phyloP scores from a whole-genome alignment of 2,888 invertebrate genomes.

The Tipula vernalis region DNA sequence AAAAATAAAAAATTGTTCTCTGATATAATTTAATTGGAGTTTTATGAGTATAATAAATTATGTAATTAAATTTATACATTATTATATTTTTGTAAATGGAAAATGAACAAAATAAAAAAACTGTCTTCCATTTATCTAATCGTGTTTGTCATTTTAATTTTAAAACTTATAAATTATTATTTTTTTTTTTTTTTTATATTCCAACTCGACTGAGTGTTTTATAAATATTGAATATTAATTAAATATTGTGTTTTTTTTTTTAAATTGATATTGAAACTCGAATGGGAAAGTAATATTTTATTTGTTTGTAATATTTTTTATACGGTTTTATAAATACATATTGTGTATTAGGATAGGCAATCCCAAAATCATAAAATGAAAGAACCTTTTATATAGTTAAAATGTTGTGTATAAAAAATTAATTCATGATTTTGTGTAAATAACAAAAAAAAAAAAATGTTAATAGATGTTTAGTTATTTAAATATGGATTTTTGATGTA shows the following conservation, averaged over 20 bases:
- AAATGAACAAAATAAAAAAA: neutral
- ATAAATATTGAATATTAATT: neutral
- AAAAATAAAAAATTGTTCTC: neutral
- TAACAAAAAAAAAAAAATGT: neutral
- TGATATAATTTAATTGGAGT: neutral
- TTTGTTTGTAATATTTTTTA: neutral
- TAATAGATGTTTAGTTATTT: neutral
- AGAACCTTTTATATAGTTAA: neutral
- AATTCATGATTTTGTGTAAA: neutral
- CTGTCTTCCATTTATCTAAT: neutral
- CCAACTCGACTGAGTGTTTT: neutral
- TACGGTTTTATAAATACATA: neutral
- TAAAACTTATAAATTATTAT: neutral
- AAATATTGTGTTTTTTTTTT: neutral
- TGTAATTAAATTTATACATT: neutral
- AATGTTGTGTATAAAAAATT: neutral
- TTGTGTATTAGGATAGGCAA: neutral
- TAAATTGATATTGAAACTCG: neutral
- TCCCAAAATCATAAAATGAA: neutral
- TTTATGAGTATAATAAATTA: neutral
- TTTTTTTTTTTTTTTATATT: neutral
- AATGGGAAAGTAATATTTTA: neutral
- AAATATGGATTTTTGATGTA: neutral
- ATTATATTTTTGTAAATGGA: neutral
- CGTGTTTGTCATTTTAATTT: neutral